Percentiles rank a stretch among this genome's conserved stretches.
Evolutionary conservation across 1,140 invertebrate species (phyloP).

Genomic region (Samia ricini): DNA sequence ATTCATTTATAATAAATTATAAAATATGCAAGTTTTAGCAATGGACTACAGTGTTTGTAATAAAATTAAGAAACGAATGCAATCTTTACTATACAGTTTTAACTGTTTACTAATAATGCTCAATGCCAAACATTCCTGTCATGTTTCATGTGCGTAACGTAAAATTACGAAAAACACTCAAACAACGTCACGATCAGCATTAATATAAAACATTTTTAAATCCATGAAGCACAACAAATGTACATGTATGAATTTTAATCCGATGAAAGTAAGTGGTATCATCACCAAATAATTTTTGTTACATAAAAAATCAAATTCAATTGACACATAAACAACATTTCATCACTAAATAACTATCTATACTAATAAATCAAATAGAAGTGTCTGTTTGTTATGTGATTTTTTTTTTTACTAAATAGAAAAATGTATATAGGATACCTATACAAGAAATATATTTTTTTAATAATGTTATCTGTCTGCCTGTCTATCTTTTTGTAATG

Average conservation of each 20-base stretch:
- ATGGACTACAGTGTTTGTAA: neutral
- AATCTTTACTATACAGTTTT: neutral
- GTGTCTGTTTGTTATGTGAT: too few relatives aligned
- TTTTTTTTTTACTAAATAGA: too few relatives aligned
- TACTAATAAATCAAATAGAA: too few relatives aligned
- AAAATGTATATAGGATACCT: too few relatives aligned
- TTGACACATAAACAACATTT: too few relatives aligned
- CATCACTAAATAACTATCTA: too few relatives aligned
- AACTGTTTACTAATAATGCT: neutral
- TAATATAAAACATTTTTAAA: neutral
- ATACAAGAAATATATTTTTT: too few relatives aligned
- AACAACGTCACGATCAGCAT: neutral
- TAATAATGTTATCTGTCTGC: too few relatives aligned
- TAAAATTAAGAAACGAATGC: neutral
- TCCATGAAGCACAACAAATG: neutral
- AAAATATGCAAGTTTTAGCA: neutral
- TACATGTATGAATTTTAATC: neutral
- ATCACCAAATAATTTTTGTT: too few relatives aligned
- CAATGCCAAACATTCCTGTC: slow-evolving; percentile 1
- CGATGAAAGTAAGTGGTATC: too few relatives aligned
- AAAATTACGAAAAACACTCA: slow-evolving; percentile 5
- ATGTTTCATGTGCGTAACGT: slow-evolving; percentile 4
- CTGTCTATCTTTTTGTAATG: too few relatives aligned
- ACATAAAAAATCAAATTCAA: too few relatives aligned
- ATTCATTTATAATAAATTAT: neutral